phyloP scores from a whole-genome alignment of 2,113 vertebrate genomes.

The Origma solitaria region DNA sequence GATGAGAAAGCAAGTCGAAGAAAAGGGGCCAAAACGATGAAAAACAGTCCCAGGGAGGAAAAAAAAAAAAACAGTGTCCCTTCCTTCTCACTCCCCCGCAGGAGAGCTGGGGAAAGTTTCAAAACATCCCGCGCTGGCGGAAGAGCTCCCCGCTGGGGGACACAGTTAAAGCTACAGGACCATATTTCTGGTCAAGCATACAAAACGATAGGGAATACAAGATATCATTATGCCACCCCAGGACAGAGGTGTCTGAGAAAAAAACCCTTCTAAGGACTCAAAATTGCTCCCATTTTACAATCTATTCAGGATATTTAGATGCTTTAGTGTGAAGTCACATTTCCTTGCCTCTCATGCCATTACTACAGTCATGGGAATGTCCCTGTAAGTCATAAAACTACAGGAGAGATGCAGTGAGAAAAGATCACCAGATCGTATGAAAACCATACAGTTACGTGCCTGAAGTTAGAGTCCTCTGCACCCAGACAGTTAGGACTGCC shows the following conservation, averaged over 20 bases:
- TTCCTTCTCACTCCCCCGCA: too few relatives aligned
- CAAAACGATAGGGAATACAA: too few relatives aligned
- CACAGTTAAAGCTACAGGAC: too few relatives aligned
- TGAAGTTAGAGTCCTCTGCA: neutral
- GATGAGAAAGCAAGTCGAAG: too few relatives aligned
- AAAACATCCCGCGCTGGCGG: too few relatives aligned
- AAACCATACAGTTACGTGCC: neutral
- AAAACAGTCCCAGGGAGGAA: too few relatives aligned
- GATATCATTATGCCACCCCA: too few relatives aligned
- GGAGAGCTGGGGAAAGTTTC: too few relatives aligned
- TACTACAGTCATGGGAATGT: neutral
- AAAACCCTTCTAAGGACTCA: neutral
- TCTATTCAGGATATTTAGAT: neutral
- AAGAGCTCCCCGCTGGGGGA: too few relatives aligned
- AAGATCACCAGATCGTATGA: neutral
- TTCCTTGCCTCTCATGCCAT: neutral
- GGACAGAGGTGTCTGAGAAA: neutral
- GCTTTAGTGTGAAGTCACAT: neutral
- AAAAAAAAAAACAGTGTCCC: too few relatives aligned
- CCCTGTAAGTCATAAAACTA: neutral
- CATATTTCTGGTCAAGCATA: too few relatives aligned
- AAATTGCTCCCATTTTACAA: neutral
- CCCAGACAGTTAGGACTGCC: neutral
- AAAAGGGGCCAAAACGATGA: too few relatives aligned
- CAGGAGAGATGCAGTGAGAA: neutral